Evolutionary conservation across 2,113 vertebrate species (phyloP).

Genomic region (Amblyopsis rosae): DNA sequence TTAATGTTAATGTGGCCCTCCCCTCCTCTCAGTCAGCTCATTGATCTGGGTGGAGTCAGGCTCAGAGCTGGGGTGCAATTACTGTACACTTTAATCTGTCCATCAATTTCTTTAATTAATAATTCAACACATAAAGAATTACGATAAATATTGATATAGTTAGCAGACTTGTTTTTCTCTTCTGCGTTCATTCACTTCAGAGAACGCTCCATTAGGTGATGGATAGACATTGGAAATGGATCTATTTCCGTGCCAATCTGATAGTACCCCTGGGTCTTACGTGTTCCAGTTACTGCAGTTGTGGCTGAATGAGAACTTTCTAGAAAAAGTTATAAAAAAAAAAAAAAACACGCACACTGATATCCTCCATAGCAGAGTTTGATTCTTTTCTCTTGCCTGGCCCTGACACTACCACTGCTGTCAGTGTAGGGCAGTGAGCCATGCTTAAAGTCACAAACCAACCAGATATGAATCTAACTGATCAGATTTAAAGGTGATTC

Average conservation of each 20-base stretch:
- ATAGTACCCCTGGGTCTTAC: neutral
- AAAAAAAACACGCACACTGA: neutral
- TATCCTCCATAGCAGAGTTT: neutral
- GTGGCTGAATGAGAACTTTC: neutral
- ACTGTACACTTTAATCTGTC: no score
- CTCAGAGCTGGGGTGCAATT: no score
- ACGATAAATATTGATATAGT: no score
- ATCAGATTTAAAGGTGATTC: no score
- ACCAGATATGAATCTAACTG: no score
- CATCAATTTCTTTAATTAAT: no score
- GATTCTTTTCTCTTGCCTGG: slow-evolving; percentile 5
- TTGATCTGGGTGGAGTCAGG: no score
- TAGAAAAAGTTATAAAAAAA: neutral
- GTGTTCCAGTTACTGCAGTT: neutral
- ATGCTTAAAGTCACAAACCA: no score
- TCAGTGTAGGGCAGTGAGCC: no score
- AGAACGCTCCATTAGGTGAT: neutral
- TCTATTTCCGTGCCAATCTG: neutral
- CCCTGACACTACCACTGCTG: neutral
- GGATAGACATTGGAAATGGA: neutral
- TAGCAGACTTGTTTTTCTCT: neutral
- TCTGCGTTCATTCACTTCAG: neutral
- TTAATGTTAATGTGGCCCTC: no score
- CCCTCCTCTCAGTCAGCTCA: no score
- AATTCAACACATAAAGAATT: no score